Evolutionary conservation across 2,888 invertebrate species (phyloP).

Genomic region (Thelaira solivaga): DNA sequence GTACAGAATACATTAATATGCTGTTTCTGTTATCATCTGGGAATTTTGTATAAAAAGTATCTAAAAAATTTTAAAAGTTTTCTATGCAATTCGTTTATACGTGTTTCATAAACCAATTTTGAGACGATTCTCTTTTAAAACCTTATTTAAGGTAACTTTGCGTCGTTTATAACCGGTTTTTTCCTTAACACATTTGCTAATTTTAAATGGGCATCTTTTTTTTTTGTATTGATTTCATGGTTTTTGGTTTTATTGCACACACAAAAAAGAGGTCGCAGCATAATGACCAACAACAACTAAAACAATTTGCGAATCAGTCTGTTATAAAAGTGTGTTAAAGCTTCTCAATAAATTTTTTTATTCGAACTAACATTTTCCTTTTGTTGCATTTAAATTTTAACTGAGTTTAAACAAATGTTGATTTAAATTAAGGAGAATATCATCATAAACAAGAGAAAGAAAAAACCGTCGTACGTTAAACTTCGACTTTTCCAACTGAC

Average conservation of each 20-base stretch:
- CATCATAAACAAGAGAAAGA: too few species aligned
- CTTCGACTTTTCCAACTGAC: too few species aligned
- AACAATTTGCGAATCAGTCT: conserved; percentile 8
- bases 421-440: background rate
- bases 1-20: too few species aligned
- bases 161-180: background rate
- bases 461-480: too few species aligned
- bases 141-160: background rate
- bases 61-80: too few species aligned
- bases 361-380: background rate
- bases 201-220: background rate
- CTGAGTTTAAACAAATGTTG: background rate
- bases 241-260: background rate
- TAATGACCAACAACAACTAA: background rate
- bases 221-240: background rate
- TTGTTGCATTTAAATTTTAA: background rate
- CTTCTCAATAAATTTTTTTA: background rate
- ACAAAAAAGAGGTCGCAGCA: background rate
- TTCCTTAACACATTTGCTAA: background rate
- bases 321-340: conserved; percentile 17
- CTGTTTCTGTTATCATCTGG: too few species aligned
- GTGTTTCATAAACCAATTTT: too few species aligned
- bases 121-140: too few species aligned
- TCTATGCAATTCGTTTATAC: too few species aligned
- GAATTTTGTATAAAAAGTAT: too few species aligned